Evolutionary conservation across 2,797 vertebrate species (phyloP).

Genomic region (Phrynocephalus vlangalii): DNA sequence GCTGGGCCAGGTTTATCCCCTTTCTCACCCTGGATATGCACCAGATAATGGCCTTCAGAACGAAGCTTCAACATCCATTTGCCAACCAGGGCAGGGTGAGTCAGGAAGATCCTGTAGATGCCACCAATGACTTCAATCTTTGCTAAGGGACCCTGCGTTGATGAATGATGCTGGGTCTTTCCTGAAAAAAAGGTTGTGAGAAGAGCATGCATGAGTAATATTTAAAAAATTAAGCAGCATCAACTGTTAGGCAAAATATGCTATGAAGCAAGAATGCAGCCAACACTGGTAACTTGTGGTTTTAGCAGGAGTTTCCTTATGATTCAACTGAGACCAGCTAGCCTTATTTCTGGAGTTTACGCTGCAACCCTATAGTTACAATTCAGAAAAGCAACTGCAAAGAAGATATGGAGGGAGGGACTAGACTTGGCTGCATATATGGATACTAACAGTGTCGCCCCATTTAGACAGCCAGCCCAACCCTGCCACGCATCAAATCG

Average conservation of each 20-base stretch:
- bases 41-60: conserved; percentile 74
- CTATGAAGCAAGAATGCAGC: neutral
- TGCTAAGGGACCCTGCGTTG: neutral
- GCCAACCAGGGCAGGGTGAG: conserved; percentile 59
- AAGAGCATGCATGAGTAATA: neutral
- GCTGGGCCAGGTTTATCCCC: neutral
- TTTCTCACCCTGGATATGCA: conserved; percentile 83
- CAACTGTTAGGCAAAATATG: neutral
- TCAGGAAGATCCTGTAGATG: conserved; percentile 5
- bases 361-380: neutral
- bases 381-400: neutral
- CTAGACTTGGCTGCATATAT: too few relatives aligned
- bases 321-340: neutral
- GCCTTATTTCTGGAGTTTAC: neutral
- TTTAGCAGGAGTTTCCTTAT: neutral
- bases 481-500: too few relatives aligned
- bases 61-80: conserved; percentile 80
- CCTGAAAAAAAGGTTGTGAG: conserved; percentile 1
- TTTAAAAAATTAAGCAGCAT: neutral
- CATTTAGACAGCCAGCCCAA: too few relatives aligned
- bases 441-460: too few relatives aligned
- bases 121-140: neutral
- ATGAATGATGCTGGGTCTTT: neutral
- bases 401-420: too few relatives aligned
- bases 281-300: neutral